Evolutionary conservation across 2,888 invertebrate genomes (phyloP).

Genomic region (Eupithecia exiguata): DNA sequence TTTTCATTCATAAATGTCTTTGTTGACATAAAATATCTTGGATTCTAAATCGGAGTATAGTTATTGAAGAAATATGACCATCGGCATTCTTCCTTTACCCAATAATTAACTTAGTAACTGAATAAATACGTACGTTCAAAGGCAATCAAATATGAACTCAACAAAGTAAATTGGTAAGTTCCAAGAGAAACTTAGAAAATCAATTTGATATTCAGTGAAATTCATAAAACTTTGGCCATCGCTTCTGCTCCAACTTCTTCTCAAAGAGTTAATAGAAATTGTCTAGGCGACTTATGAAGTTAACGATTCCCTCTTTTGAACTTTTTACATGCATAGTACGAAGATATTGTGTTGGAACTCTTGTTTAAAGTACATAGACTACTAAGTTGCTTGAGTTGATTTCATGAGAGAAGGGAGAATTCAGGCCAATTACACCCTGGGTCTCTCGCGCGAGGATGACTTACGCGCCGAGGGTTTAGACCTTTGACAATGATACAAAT

Average conservation of each 20-base stretch:
- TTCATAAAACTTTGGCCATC: slow-evolving; percentile 31
- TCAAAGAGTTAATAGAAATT: slow-evolving; percentile 33
- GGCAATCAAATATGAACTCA: slow-evolving; percentile 6
- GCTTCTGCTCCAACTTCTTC: slow-evolving; percentile 20
- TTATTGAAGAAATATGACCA: background rate
- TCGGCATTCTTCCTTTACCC: background rate
- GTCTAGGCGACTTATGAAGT: slow-evolving; percentile 17
- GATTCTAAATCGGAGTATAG: no score
- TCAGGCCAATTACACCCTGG: no score
- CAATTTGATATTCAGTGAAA: slow-evolving; percentile 39
- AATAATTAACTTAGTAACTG: background rate
- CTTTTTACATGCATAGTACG: background rate
- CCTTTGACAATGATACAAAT: no score
- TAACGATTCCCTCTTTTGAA: background rate
- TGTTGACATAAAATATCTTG: no score
- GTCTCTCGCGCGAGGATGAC: no score
- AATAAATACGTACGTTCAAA: slow-evolving; percentile 6
- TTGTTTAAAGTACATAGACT: background rate
- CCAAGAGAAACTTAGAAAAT: slow-evolving; percentile 30
- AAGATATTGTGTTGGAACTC: background rate
- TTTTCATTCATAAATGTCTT: no score
- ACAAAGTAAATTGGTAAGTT: slow-evolving; percentile 30
- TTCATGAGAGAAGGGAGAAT: background rate
- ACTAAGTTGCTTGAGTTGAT: background rate
- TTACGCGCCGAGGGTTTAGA: no score